A percentile compares a stretch with the other conserved stretches of the same genome.
Conservation (phyloP, 2,888 invertebrate genomes). For the Pasiphila rectangulata region DNA sequence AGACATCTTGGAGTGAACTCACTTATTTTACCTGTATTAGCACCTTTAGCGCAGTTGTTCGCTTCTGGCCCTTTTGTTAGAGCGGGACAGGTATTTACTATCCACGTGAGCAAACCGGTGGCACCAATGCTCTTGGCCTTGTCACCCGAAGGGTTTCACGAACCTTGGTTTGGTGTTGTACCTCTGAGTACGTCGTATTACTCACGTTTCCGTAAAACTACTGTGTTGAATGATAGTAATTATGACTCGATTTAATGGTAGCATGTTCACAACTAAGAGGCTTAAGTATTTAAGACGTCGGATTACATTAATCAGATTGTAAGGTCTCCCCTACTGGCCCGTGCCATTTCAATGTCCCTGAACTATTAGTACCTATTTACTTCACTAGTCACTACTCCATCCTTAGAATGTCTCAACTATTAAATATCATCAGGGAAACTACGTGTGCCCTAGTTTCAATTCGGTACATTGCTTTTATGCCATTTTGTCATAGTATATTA, state of each 20-base stretch:
- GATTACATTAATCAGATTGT: no score
- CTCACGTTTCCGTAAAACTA: no score
- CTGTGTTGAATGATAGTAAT: no score
- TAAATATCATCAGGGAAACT: background rate
- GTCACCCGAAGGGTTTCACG: slow-evolving; percentile 46
- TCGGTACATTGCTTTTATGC: background rate
- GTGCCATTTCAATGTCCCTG: no score
- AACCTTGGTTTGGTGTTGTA: slow-evolving; percentile 6
- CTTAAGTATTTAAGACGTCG: no score
- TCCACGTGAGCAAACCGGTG: slow-evolving; percentile 29
- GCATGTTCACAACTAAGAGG: no score
- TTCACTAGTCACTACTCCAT: no score
- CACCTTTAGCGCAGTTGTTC: slow-evolving; percentile 12
- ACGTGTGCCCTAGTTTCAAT: background rate
- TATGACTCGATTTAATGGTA: no score
- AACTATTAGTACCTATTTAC: no score
- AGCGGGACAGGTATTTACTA: slow-evolving; percentile 7
- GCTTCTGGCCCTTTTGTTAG: slow-evolving; percentile 1
- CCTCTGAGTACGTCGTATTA: background rate
- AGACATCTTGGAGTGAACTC: slow-evolving; percentile 9
- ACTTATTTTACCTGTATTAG: slow-evolving; percentile 16
- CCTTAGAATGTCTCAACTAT: background rate
- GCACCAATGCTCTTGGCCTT: slow-evolving; percentile 49
- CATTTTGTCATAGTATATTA: background rate
- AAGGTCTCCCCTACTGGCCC: no score